These are phyloP conservation scores for Eremobia ochroleuca DNA, from an alignment of 2,888 invertebrate genomes.

Conservation along the genomic window DNA sequence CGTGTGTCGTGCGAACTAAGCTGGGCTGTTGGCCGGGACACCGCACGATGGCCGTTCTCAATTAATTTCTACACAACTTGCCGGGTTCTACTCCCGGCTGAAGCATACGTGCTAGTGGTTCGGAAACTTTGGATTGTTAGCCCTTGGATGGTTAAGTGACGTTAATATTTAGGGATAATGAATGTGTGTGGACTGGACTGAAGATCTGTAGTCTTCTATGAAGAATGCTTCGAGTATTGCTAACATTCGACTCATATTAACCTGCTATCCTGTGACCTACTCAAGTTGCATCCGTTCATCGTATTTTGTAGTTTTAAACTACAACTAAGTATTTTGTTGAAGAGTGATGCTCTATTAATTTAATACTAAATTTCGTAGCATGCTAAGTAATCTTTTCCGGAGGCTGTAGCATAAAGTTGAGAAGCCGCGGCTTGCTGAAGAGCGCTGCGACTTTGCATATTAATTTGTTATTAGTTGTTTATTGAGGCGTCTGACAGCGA, in stretches of 20 bases:
- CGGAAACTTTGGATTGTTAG: constrained; percentile 61
- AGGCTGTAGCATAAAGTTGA: constrained; percentile 26
- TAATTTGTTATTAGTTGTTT: constrained; percentile 73
- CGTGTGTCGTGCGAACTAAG: constrained; percentile 57
- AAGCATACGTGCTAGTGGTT: constrained; percentile 49
- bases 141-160: constrained; percentile 21
- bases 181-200: background rate
- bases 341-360: background rate
- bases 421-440: constrained; percentile 12
- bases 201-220: background rate
- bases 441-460: constrained; percentile 63
- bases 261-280: background rate
- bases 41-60: constrained; percentile 61
- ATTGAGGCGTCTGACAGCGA: constrained; percentile 59
- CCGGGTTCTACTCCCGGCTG: constrained; percentile 58
- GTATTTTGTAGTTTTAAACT: background rate
- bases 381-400: background rate
- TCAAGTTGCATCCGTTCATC: background rate
- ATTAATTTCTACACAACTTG: constrained; percentile 69
- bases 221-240: background rate
- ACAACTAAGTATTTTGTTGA: background rate
- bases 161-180: constrained; percentile 1
- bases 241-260: background rate
- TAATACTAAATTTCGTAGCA: background rate
- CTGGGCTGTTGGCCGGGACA: constrained; percentile 48